Evolutionary conservation across 1,140 invertebrate species (phyloP), one percentile per base, ranked within the genome.

Genomic region (Zaprionus lachaisei): DNA sequence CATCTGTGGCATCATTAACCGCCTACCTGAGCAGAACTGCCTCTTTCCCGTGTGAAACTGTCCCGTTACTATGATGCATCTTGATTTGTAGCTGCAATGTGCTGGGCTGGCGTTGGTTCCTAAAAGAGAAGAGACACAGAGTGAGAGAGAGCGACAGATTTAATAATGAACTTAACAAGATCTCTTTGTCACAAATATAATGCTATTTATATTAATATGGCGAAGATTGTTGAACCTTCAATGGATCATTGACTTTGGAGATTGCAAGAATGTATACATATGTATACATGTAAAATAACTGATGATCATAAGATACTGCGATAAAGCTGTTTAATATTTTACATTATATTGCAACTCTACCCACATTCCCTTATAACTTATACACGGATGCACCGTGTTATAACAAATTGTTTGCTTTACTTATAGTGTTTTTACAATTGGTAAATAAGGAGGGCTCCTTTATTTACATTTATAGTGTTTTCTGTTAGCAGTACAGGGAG

Each of bases 31-130:
- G 22, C 81, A 47, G 34, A 76, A 68, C 7, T 81, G 64, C 7
- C 47, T 17, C 9, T 77, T 90, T 41, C 81, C 79, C 31, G 85
- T 28, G 34, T 90, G 81, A 26, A 90, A 75, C 22, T 70, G 63
- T 38, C 85, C 70, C 1, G 57, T 79, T 38, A 79, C 17, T 56
- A 90, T 64, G 15, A 90, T 57, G 34, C 82, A 85, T 85, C 55
- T 82, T 7, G 85, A 60, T 49, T 71, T 68, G 31, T 34, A 9
- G 31, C 31, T 34, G 28, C 70, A 47, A 28, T 80, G 85, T 72
- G 69, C 77, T 38, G 77, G 72, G n/a, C 49, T 61, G 11, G 78
- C 78, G 58, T 58, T 78, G 62, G 41, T 64, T 70, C 85, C 85
- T 90, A 22, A 31, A n/a, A 66, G 5, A 20, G 14, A 55, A 12